phyloP scores from a whole-genome alignment of 2,888 invertebrate genomes.

The Ichneumoninae sp. region DNA sequence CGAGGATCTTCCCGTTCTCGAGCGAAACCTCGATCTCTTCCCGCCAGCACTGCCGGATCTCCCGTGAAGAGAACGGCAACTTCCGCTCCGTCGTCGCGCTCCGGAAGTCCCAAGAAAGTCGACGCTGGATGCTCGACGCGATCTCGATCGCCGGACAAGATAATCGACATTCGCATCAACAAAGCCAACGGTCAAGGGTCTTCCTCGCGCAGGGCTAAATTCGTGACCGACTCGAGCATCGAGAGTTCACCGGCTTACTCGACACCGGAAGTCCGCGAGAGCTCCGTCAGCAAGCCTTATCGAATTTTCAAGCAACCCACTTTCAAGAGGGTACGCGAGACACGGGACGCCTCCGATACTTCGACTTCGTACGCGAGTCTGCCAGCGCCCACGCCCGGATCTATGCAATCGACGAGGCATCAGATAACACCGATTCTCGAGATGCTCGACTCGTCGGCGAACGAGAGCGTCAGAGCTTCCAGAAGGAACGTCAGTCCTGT shows the following conservation, averaged over 20 bases:
- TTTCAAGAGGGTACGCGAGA: slow-evolving; percentile 51
- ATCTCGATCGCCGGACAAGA: slow-evolving; percentile 47
- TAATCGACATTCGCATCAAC: slow-evolving; percentile 62
- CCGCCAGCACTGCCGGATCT: slow-evolving; percentile 71
- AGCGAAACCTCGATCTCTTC: slow-evolving; percentile 69
- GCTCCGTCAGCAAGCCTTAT: slow-evolving; percentile 66
- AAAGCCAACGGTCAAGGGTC: slow-evolving; percentile 65
- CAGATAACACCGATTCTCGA: slow-evolving; percentile 79
- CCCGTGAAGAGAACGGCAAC: slow-evolving; percentile 72
- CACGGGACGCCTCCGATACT: slow-evolving; percentile 78
- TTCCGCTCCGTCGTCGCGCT: slow-evolving; percentile 72
- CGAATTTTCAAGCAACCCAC: slow-evolving; percentile 68
- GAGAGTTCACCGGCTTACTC: slow-evolving; percentile 75
- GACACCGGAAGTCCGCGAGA: slow-evolving; percentile 63
- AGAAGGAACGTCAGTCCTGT: slow-evolving; percentile 79
- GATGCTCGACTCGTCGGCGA: slow-evolving; percentile 77
- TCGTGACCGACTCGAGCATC: slow-evolving; percentile 75
- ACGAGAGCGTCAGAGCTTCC: slow-evolving; percentile 69
- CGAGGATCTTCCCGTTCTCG: slow-evolving; percentile 49
- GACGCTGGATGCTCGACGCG: slow-evolving; percentile 9
- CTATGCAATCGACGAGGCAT: slow-evolving; percentile 64
- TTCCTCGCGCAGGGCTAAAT: slow-evolving; percentile 55
- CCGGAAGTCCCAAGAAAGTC: slow-evolving; percentile 71
- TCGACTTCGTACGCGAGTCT: slow-evolving; percentile 82
- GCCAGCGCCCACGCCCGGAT: slow-evolving; percentile 72